Base-by-base conservation (phyloP, 1,140 invertebrate species). In the Goniozus legneri region DNA sequence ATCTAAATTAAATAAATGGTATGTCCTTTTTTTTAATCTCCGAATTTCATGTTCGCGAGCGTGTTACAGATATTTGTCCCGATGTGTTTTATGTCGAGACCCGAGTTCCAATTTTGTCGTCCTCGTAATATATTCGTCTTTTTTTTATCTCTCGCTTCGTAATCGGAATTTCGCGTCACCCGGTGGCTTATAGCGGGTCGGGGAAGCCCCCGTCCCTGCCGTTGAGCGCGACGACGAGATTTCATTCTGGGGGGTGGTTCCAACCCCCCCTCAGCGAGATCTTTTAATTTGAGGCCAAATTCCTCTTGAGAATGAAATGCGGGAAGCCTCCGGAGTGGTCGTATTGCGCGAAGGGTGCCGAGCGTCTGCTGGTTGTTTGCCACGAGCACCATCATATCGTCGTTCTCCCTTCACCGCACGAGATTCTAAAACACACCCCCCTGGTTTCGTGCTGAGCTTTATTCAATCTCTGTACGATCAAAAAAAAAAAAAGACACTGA, bases 231-330 rank as follows among this genome's bases (percentile, higher is more conserved):
- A n/a, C 54, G 48, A 53, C 38, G 58, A 56, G 61, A 65, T 61
- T 64, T 65, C 58, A 64, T 62, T 58, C 63, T 57, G 58, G 60
- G 61, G n/a, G n/a, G n/a, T n/a, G n/a, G n/a, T n/a, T n/a, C n/a
- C n/a, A n/a, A n/a, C n/a, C n/a, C n/a, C n/a, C 54, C 63, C 58
- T 54, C 51, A 51, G 65, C 43, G 67, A 73, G 68, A 73, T 73
- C 69, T 73, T 73, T 73, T 73, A 73, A 73, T 73, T 73, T 73
- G 68, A 70, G 66, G 59, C 71, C 65, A 66, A 73, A 73, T 73
- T 73, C 69, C 71, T 71, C 69, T 72, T 55, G 62, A 73, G 69
- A 64, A 65, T 69, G 59, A 65, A 69, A 65, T 58, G 65, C 59
- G 66, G 68, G 67, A 60, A 64, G 51, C 56, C 59, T 53, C 49